Evolutionary conservation across 2,888 invertebrate species (phyloP).

Genomic region (Octonoba sinensis): DNA sequence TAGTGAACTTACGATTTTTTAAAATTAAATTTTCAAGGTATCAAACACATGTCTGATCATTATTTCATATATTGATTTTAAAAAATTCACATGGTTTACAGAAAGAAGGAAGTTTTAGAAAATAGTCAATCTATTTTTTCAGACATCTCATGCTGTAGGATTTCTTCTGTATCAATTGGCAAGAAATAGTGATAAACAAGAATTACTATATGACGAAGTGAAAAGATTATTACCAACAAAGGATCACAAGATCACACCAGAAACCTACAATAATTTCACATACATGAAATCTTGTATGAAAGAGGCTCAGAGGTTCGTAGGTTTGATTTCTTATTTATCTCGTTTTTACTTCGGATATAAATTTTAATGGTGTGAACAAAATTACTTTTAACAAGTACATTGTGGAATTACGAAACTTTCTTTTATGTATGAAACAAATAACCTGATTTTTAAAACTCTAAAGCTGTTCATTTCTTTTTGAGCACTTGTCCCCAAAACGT

Average conservation of each 20-base stretch:
- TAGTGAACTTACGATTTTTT: no score
- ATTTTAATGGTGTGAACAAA: background rate
- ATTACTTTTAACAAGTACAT: no score
- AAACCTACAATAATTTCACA: slow-evolving; percentile 70
- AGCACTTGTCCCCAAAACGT: no score
- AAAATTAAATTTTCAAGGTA: no score
- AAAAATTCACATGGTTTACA: no score
- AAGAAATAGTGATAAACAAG: slow-evolving; percentile 80
- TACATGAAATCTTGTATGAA: slow-evolving; percentile 79
- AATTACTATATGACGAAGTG: slow-evolving; percentile 83
- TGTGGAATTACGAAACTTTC: no score
- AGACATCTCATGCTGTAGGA: slow-evolving; percentile 76
- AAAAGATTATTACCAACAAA: slow-evolving; percentile 66
- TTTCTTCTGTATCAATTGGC: slow-evolving; percentile 79
- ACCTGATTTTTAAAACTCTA: no score
- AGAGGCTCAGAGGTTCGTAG: slow-evolving; percentile 81
- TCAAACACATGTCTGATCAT: no score
- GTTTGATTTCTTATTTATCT: background rate
- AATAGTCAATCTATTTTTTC: slow-evolving; percentile 17
- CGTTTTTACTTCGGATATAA: background rate
- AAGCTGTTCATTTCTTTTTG: no score
- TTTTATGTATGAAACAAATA: no score
- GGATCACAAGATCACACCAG: slow-evolving; percentile 70
- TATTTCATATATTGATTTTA: no score
- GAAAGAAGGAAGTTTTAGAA: no score